A percentile compares a stretch with the other conserved stretches of the same genome.
Conservation (phyloP, 2,888 invertebrate species). For the Eremobia ochroleuca region DNA sequence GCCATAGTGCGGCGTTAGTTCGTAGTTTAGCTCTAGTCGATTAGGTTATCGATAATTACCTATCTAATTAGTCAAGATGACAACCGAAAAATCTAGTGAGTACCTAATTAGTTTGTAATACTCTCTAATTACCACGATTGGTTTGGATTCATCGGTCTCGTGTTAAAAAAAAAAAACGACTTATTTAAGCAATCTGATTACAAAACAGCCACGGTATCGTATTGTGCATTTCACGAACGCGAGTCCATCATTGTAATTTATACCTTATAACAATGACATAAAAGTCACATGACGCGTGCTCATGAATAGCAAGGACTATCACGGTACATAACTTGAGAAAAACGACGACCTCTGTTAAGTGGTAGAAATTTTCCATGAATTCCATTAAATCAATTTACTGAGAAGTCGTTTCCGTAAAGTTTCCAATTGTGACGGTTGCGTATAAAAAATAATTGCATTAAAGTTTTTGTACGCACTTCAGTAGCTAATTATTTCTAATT, state of each 20-base stretch:
- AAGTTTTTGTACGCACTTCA: conserved; percentile 33
- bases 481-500: neutral
- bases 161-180: neutral
- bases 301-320: neutral
- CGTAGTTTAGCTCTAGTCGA: neutral
- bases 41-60: neutral
- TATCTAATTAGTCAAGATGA: neutral
- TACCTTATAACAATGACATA: conserved; percentile 5
- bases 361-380: conserved; percentile 17
- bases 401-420: conserved; percentile 44
- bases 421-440: conserved; percentile 40
- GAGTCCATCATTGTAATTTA: neutral
- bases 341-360: conserved; percentile 14
- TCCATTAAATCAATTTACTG: conserved; percentile 48
- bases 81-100: neutral
- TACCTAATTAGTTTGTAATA: conserved; percentile 8
- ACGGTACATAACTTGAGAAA: conserved; percentile 9
- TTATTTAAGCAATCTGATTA: conserved; percentile 2
- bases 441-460: conserved; percentile 48
- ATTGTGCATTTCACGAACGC: neutral
- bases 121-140: conserved; percentile 13
- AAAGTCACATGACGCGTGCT: neutral
- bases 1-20: too few relatives aligned
- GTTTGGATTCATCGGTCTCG: neutral
- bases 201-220: conserved; percentile 5